Evolutionary conservation across 2,113 vertebrate species (phyloP).

Genomic region (Clupea harengus): DNA sequence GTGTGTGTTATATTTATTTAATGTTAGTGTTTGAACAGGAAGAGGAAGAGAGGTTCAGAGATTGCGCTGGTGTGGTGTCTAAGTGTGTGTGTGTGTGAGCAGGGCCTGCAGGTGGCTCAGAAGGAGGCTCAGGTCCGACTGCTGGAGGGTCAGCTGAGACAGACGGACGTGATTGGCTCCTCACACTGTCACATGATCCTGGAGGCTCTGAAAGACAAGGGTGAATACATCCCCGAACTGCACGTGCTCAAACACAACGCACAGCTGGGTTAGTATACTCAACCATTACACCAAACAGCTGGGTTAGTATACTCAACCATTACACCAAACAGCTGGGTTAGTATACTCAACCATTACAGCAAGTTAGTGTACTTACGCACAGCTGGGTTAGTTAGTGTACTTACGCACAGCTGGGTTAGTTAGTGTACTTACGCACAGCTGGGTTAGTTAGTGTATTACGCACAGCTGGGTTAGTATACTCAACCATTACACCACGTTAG

Average conservation of each 20-base stretch:
- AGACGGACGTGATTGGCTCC: conserved; percentile 81
- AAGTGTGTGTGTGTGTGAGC: conserved; percentile 1
- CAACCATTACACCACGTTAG: conserved; percentile 46
- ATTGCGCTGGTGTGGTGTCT: neutral
- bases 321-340: neutral
- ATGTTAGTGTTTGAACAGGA: too few species aligned
- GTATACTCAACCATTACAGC: neutral
- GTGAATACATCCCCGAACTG: conserved; percentile 85
- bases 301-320: neutral
- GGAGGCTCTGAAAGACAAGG: conserved; percentile 88
- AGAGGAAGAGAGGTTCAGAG: neutral
- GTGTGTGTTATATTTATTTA: too few species aligned
- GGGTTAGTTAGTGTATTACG: conserved; percentile 86
- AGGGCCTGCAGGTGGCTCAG: conserved; percentile 94
- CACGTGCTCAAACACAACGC: conserved; percentile 91
- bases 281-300: neutral
- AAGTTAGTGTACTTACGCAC: conserved; percentile 78
- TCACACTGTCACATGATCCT: conserved; percentile 89
- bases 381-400: conserved; percentile 67
- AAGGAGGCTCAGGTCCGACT: conserved; percentile 92
- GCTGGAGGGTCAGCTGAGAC: conserved; percentile 88
- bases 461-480: conserved; percentile 52
- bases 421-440: conserved; percentile 91
- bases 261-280: conserved; percentile 79
- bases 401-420: conserved; percentile 88